Evolutionary conservation across 1,140 invertebrate genomes (phyloP), one percentile per base, ranked within the genome.

Genomic region (Ooceraea biroi): DNA sequence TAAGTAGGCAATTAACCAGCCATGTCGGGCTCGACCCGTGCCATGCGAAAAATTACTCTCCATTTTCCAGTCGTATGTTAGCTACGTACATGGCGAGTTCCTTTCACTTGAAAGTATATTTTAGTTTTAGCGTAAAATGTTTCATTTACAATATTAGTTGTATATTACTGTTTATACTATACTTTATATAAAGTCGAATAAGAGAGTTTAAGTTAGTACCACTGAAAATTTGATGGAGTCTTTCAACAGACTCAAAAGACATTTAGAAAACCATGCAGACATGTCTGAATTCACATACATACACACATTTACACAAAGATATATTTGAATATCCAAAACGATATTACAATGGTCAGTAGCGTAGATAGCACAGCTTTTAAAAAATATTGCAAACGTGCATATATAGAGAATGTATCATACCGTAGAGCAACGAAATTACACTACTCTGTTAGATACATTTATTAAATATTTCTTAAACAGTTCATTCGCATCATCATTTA

Each of bases 1-100:
- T 83, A 76, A 80, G 73, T 65, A 68, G 46, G 83, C 76, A 84
- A 84, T 84, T 84, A 84, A 84, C 61, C 57, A 65, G 36, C 73
- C 52, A 19, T 82, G 44, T 72, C 66, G 12, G 25, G 36, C 52
- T 61, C 69, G 57, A 55, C 46, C 0, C 41, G 41, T 44, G 50
- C 46, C n/a, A 50, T 36, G 30, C 27, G 30, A 61, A 61, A 57
- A 82, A 74, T 82, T 82, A 52, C 44, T 74, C 50, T 57, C 19
- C 25, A 57, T 58, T 58, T 78, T 80, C 19, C 11, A 58, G 19
- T 48, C 36, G 22, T 69, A 41, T 41, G 22, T 77, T 65, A 66
- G 1, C 19, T 3, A 41, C 5, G 4, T 14, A 30, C 27, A 22
- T 46, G 8, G 25, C 14, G 25, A n/a, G 4, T 12, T 14, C 4